Evolutionary conservation across 2,888 invertebrate species (phyloP).

Genomic region (Atrina japonica): DNA sequence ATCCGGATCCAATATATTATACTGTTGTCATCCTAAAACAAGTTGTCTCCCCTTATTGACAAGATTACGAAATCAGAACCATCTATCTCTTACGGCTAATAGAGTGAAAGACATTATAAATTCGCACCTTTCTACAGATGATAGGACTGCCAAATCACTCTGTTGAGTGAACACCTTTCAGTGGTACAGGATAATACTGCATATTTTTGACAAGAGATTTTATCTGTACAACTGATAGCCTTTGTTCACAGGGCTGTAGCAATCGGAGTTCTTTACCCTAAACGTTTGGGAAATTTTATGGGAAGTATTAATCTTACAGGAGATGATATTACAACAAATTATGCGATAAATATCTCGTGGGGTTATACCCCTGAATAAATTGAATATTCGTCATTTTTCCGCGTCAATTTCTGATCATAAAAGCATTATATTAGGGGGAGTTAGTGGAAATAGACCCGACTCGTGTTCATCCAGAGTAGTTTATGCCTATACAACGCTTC

Average conservation of each 20-base stretch:
- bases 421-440: not conserved
- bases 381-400: conserved; percentile 32
- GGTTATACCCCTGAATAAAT: conserved; percentile 41
- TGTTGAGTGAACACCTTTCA: conserved; percentile 14
- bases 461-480: not conserved
- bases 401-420: too few relatives aligned
- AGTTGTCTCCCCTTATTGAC: too few relatives aligned
- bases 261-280: conserved; percentile 18
- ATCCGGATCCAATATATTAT: too few relatives aligned
- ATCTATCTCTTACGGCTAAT: not conserved
- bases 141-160: not conserved
- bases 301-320: conserved; percentile 36
- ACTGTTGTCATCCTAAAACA: too few relatives aligned
- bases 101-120: not conserved
- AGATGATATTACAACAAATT: conserved; percentile 49
- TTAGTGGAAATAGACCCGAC: not conserved
- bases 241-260: conserved; percentile 33
- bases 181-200: conserved; percentile 8
- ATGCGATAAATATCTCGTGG: conserved; percentile 43
- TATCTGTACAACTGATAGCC: conserved; percentile 32
- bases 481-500: conserved; percentile 4
- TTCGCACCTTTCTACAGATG: not conserved
- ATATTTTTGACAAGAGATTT: conserved; percentile 34
- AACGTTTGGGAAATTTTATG: conserved; percentile 38
- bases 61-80: too few relatives aligned